Percentiles rank a stretch among this genome's conserved stretches.
Evolutionary conservation across 2,113 vertebrate genomes (phyloP).

Genomic region (Nematolebias whitei): DNA sequence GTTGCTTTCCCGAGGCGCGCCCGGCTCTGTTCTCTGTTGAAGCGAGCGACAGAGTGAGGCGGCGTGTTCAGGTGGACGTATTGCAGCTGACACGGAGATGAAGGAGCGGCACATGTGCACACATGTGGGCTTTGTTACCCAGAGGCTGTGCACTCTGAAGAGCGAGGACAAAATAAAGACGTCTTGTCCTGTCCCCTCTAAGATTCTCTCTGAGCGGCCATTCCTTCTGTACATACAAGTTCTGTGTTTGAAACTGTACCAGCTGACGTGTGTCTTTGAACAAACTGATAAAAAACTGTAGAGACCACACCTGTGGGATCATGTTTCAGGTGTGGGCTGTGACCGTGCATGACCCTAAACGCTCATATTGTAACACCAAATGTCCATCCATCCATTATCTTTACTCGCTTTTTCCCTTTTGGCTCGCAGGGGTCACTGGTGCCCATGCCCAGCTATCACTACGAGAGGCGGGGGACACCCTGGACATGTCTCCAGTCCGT

Average conservation of each 20-base stretch:
- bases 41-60: background rate
- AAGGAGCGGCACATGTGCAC: constrained; percentile 5
- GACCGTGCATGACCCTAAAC: too few relatives aligned
- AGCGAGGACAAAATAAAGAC: background rate
- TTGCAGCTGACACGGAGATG: constrained; percentile 7
- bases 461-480: too few relatives aligned
- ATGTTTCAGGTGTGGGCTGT: too few relatives aligned
- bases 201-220: background rate
- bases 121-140: constrained; percentile 1
- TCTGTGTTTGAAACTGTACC: background rate
- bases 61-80: constrained; percentile 5
- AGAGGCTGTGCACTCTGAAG: background rate
- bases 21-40: background rate
- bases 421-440: too few relatives aligned
- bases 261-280: too few relatives aligned
- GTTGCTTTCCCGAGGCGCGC: background rate
- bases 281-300: too few relatives aligned
- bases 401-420: too few relatives aligned
- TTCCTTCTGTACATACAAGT: background rate
- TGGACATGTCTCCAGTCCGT: too few relatives aligned
- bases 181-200: background rate
- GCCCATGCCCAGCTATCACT: too few relatives aligned
- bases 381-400: too few relatives aligned
- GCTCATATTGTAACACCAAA: too few relatives aligned
- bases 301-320: too few relatives aligned